phyloP scores from a whole-genome alignment of 2,888 invertebrate genomes.

The Drepanosiphum platanoidis region DNA sequence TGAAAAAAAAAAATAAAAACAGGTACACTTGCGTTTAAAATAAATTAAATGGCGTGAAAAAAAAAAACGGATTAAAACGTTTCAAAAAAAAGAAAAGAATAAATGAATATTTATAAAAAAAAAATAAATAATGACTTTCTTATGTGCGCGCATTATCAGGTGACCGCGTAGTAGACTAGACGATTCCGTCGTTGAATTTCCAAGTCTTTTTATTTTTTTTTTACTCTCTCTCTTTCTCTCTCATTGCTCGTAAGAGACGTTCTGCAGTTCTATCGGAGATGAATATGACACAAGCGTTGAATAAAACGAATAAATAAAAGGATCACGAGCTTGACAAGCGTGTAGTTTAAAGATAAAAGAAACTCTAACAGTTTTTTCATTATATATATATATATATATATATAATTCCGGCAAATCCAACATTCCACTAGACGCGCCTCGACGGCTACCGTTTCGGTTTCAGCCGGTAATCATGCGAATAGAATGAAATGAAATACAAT shows the following conservation, averaged over 20 bases:
- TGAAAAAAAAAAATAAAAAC: too few relatives aligned
- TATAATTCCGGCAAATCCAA: background rate
- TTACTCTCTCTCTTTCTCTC: too few relatives aligned
- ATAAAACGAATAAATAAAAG: conserved; percentile 35
- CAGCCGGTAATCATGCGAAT: background rate
- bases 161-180: background rate
- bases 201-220: background rate
- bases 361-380: background rate
- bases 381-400: too few relatives aligned
- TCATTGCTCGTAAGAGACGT: too few relatives aligned
- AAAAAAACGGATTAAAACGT: too few relatives aligned
- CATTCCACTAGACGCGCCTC: background rate
- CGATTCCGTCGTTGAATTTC: background rate
- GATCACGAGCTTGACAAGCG: background rate
- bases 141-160: background rate
- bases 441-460: background rate
- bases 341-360: conserved; percentile 17
- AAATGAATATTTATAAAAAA: background rate
- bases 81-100: too few relatives aligned
- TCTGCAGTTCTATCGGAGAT: background rate
- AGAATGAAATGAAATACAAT: background rate
- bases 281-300: background rate
- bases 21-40: too few relatives aligned
- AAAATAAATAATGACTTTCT: background rate
- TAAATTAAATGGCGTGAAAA: too few relatives aligned